Evolutionary conservation across 2,888 invertebrate species (phyloP).

Genomic region (Ennomos fuscantarius): DNA sequence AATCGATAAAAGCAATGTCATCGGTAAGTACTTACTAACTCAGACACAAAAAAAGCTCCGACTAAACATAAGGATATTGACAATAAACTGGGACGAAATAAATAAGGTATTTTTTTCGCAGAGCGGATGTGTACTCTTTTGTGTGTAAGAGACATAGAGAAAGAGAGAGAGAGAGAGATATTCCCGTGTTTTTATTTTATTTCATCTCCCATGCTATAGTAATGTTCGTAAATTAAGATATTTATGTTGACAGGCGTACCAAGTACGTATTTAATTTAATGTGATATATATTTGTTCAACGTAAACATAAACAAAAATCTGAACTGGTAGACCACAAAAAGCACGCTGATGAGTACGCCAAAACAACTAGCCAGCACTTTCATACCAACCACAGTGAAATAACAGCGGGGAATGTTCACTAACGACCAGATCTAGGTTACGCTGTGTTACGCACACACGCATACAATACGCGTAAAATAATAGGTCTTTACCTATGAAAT

Average conservation of each 20-base stretch:
- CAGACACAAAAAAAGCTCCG: no score
- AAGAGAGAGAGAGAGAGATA: no score
- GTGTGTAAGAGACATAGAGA: no score
- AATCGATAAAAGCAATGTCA: no score
- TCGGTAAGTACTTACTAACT: no score
- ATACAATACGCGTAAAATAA: neutral
- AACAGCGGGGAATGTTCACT: neutral
- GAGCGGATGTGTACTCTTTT: no score
- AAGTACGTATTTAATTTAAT: conserved; percentile 5
- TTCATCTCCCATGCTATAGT: no score
- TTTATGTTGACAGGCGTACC: conserved; percentile 10
- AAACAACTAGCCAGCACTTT: conserved; percentile 25
- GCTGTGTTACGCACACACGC: conserved; percentile 1
- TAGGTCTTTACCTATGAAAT: no score
- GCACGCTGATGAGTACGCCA: conserved; percentile 18
- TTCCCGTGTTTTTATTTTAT: no score
- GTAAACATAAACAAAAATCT: conserved; percentile 17
- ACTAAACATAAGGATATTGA: no score
- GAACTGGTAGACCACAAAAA: conserved; percentile 18
- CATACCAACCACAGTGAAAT: conserved; percentile 30
- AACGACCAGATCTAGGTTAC: neutral
- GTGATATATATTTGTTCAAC: conserved; percentile 20
- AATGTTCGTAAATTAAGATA: conserved; percentile 4
- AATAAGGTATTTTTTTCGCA: no score
- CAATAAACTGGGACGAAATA: no score